These are phyloP conservation scores for Propithecus perrieri DNA, from an alignment of 2,797 vertebrate species.

Conservation along the genomic window DNA sequence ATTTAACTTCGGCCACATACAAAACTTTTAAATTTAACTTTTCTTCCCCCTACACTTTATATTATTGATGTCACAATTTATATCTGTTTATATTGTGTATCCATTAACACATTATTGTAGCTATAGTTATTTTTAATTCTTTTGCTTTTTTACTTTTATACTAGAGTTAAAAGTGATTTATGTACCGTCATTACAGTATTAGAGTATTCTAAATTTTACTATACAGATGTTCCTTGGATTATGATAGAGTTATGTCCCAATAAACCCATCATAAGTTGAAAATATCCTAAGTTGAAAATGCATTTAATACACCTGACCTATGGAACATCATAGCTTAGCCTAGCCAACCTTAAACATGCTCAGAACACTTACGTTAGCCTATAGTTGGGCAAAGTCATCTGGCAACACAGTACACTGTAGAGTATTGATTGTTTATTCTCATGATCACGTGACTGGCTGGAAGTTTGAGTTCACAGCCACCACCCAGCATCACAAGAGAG, in stretches of 20 bases:
- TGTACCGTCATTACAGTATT: neutral
- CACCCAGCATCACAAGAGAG: neutral
- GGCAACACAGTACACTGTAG: neutral
- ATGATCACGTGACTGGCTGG: neutral
- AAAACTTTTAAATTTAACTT: neutral
- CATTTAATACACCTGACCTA: neutral
- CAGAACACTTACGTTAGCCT: neutral
- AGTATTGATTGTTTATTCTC: neutral
- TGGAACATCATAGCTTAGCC: neutral
- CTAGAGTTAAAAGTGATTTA: neutral
- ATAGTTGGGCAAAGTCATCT: neutral
- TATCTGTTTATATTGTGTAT: neutral
- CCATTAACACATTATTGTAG: neutral
- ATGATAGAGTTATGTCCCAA: neutral
- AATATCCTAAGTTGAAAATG: neutral
- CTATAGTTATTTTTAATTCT: neutral
- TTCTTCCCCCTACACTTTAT: neutral
- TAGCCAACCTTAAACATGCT: neutral
- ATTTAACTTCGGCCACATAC: neutral
- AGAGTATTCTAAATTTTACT: neutral
- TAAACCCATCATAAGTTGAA: neutral
- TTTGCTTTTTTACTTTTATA: neutral
- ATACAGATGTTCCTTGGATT: neutral
- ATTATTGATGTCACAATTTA: neutral
- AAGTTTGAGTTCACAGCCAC: neutral